Evolutionary conservation across 2,797 vertebrate species (phyloP).

Genomic region (Scomberomorus guttatus): DNA sequence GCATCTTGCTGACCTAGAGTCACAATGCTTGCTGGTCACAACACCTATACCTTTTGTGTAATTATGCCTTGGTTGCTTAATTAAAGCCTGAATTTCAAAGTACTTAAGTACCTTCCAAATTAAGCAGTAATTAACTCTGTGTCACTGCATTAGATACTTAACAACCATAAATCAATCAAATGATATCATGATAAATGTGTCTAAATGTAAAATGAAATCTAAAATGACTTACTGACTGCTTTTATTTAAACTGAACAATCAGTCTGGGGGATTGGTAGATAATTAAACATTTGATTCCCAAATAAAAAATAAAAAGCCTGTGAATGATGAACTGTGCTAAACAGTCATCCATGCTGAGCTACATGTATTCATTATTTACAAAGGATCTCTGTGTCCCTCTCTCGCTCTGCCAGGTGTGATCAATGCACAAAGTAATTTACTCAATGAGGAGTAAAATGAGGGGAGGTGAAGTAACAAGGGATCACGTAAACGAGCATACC

Average conservation of each 20-base stretch:
- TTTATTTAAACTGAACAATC: conserved; percentile 6
- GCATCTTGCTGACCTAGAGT: conserved; percentile 28
- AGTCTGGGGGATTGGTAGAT: not conserved
- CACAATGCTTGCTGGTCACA: conserved; percentile 15
- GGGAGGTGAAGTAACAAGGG: conserved; percentile 41
- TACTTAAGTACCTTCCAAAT: conserved; percentile 42
- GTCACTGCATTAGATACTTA: conserved; percentile 23
- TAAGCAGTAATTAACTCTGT: conserved; percentile 39
- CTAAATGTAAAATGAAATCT: conserved; percentile 10
- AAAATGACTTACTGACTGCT: conserved; percentile 8
- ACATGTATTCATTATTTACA: conserved; percentile 42
- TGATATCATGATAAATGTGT: conserved; percentile 30
- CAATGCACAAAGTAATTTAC: conserved; percentile 61
- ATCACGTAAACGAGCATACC: conserved; percentile 26
- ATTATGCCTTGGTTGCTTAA: conserved; percentile 53
- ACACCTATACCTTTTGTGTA: conserved; percentile 35
- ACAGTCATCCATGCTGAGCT: conserved; percentile 36
- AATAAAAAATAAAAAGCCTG: not conserved
- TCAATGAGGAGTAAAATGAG: conserved; percentile 39
- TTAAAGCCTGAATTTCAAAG: conserved; percentile 51
- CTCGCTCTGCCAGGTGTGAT: conserved; percentile 50
- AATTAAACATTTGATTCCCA: conserved; percentile 15
- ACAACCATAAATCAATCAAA: conserved; percentile 45
- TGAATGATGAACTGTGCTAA: conserved; percentile 37
- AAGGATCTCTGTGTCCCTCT: conserved; percentile 11